These are phyloP conservation scores for Columbina picui DNA, from an alignment of 2,113 vertebrate species.

Conservation along the genomic window DNA sequence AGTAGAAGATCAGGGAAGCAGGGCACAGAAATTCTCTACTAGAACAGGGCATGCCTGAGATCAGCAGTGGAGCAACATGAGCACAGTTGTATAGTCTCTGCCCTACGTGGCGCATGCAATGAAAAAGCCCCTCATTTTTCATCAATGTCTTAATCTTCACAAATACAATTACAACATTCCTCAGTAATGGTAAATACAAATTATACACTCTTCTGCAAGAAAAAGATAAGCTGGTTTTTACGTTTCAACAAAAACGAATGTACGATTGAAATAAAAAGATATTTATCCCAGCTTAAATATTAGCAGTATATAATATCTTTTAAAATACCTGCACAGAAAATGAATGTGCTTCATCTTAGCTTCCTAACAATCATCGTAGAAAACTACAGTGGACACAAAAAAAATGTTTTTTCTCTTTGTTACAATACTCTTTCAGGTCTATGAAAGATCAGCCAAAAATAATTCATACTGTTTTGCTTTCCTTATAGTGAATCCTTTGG, in stretches of 20 bases:
- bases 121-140: conserved; percentile 63
- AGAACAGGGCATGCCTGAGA: conserved; percentile 10
- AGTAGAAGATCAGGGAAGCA: neutral
- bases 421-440: neutral
- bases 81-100: neutral
- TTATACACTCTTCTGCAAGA: conserved; percentile 61
- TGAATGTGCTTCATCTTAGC: neutral
- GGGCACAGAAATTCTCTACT: neutral
- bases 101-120: conserved; percentile 7
- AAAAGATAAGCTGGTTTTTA: conserved; percentile 71
- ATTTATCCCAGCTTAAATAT: conserved; percentile 5
- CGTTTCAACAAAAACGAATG: conserved; percentile 41
- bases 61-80: neutral
- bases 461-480: neutral
- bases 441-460: neutral
- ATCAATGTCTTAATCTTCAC: conserved; percentile 71
- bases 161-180: conserved; percentile 51
- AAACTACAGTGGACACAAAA: neutral
- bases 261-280: conserved; percentile 12
- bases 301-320: neutral
- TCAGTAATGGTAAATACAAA: conserved; percentile 65
- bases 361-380: neutral
- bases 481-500: neutral
- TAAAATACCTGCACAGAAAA: conserved; percentile 37
- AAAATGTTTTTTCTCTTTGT: neutral